Evolutionary conservation across 2,113 vertebrate genomes (phyloP), one percentile per base, ranked within the genome.

Genomic region (Suricata suricatta): DNA sequence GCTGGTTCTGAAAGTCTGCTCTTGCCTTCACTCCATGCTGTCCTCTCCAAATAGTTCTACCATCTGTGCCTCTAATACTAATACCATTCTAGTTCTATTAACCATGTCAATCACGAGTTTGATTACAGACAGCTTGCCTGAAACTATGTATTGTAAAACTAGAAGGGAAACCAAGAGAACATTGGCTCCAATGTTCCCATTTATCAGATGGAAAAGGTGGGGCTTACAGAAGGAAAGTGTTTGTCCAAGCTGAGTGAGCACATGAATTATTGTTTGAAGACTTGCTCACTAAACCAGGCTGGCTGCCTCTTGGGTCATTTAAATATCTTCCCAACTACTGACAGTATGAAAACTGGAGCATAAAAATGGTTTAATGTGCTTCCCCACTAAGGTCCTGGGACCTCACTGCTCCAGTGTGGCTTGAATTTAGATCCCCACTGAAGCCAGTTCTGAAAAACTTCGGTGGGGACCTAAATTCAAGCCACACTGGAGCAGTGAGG

Each of bases 141-240:
- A 38, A 94, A 81, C 64, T 71, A 81, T 63, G 38, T 38, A 82
- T 23, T 17, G 3, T 63, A 38, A 88, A 50, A 33, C 52, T 0
- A 10, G 9, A 47, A 71, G 27, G 27, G 38, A 50, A 81, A 21
- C 33, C 52, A 7, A 63, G 84, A 47, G 47, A 16, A 47, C 23
- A 17, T 31, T 0, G 16, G 17, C 16, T 72, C 52, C 38, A 38
- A 17, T 0, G 2, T 23, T 27, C 11, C 38, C 23, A 1, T 47
- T 50, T 81, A 80, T 81, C 85, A 88, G 64, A 29, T 17, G 52
- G 31, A 17, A 69, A 71, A 15, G 35, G 52, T 23, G 63, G 88
- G 84, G 50, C 63, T 29, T 47, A 35, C 52, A 63, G 85, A 81
- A 81, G 76, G 50, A 15, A 38, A 47, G 64, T 35, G 64, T 47